Base-by-base conservation (phyloP, 2,888 invertebrate species). In the Metalampra italica region DNA sequence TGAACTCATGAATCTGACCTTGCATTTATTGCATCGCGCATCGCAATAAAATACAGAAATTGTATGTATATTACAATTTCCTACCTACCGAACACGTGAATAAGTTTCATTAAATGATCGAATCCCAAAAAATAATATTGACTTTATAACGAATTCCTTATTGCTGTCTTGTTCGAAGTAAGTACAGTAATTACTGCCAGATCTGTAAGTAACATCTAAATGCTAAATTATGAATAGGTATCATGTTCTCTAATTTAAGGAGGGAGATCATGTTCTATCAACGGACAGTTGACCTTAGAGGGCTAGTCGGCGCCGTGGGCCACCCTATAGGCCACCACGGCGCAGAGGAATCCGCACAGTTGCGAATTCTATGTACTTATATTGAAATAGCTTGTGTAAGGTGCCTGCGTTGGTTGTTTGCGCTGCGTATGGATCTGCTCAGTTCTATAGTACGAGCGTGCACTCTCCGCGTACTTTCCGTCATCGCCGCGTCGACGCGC, bases 321-420 rank as follows among this genome's bases (percentile, higher is more conserved):
- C 22, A 22, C 22, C 22, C 22, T 22, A n/a, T n/a, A 2, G 22
- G 5, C 22, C 22, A 22, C 22, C 22, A 3, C 22, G 66, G 53
- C 61, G 70, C 61, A 54, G 54, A 55, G 72, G 73, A 82, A 81
- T 86, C 71, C 70, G 80, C 73, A 64, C 73, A 82, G 72, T 82
- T 75, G 82, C 81, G 66, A 82, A 86, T 86, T 84, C 79, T 63
- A 69, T 73, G 64, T 73, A 22, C 22, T 68, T 77, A 83, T 74
- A 84, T 84, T 82, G 80, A 87, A 87, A 87, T 86, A 86, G 82
- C 84, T 72, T 75, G 67, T 76, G 76, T 75, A 78, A 71, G 49
- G 71, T 75, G 72, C 66, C 53, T 55, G 52, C 56, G 66, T 66
- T 62, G 66, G 65, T 68, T 60, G 64, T 66, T 68, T 68, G 15